Evolutionary conservation across 2,888 invertebrate genomes (phyloP).

Genomic region (Trichopoda pennipes): DNA sequence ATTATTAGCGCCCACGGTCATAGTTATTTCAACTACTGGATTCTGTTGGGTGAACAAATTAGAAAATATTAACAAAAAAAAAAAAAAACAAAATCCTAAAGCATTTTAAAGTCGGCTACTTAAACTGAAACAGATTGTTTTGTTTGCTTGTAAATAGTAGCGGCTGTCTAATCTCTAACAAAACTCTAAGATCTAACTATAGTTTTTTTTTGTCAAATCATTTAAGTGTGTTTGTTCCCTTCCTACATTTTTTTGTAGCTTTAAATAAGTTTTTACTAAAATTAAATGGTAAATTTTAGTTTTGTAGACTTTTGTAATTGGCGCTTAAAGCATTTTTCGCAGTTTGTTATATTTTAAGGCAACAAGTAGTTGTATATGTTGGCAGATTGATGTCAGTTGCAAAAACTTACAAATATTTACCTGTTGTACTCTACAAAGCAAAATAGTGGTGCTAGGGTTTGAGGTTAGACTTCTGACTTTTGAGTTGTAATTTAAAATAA

Average conservation of each 20-base stretch:
- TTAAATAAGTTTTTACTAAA: conserved; percentile 32
- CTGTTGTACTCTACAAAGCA: conserved; percentile 25
- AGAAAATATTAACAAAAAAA: conserved; percentile 23
- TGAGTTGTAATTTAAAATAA: no score
- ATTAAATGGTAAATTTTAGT: conserved; percentile 52
- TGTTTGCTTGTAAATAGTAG: conserved; percentile 1
- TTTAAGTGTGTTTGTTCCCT: not conserved
- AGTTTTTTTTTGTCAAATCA: conserved; percentile 15
- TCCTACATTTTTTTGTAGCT: not conserved
- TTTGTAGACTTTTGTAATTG: conserved; percentile 73
- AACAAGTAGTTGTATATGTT: conserved; percentile 19
- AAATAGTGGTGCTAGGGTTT: not conserved
- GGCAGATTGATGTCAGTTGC: conserved; percentile 39
- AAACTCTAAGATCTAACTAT: conserved; percentile 36
- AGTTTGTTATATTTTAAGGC: conserved; percentile 31
- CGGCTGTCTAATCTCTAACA: conserved; percentile 6
- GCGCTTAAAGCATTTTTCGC: conserved; percentile 71
- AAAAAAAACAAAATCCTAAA: no score
- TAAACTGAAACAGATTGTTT: conserved; percentile 14
- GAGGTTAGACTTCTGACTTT: not conserved
- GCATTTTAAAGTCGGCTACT: conserved; percentile 40
- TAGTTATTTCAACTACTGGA: conserved; percentile 42
- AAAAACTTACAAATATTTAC: conserved; percentile 38
- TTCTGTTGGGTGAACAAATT: conserved; percentile 34
- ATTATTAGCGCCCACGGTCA: conserved; percentile 76